phyloP scores from a whole-genome alignment of 2,113 vertebrate species.

The Rhagologus leucostigma region DNA sequence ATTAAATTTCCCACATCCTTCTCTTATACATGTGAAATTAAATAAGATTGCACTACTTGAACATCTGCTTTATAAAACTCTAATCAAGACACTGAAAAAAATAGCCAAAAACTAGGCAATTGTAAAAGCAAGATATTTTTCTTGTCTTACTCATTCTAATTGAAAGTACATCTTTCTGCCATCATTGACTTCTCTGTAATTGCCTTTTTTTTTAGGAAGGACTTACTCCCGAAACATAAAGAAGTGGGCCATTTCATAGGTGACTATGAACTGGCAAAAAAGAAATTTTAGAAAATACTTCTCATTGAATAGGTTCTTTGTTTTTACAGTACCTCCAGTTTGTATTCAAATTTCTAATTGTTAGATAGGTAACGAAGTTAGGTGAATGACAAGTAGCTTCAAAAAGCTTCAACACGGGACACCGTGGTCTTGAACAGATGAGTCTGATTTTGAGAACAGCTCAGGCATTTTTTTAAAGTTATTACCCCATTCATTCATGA shows the following conservation, averaged over 20 bases:
- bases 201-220: neutral
- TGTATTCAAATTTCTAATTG: neutral
- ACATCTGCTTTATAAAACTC: neutral
- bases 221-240: neutral
- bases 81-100: neutral
- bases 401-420: neutral
- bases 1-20: neutral
- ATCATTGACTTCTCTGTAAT: neutral
- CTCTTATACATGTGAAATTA: neutral
- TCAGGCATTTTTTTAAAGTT: neutral
- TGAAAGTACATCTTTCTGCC: neutral
- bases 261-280: neutral
- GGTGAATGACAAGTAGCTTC: neutral
- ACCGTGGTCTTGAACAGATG: neutral
- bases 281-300: neutral
- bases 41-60: neutral
- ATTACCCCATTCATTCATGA: neutral
- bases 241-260: neutral
- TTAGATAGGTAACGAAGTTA: neutral
- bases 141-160: neutral
- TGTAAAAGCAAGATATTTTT: neutral
- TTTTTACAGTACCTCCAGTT: neutral
- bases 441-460: neutral
- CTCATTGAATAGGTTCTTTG: neutral
- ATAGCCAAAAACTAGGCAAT: neutral